Percentiles rank a stretch among this genome's conserved stretches.
phyloP scores from a whole-genome alignment of 2,113 vertebrate species.

The Rhynchomys soricoides region DNA sequence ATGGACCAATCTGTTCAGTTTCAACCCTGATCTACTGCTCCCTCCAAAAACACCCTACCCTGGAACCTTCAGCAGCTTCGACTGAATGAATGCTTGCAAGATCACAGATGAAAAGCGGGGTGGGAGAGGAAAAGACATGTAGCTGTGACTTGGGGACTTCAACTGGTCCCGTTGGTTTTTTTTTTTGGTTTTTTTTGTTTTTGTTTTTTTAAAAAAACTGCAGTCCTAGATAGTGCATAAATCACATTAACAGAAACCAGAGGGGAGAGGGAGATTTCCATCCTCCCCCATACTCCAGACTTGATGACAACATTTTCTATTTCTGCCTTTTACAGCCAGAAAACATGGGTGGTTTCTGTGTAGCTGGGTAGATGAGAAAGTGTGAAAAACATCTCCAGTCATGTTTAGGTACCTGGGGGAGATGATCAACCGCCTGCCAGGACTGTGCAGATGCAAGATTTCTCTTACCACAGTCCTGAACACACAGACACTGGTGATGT shows the following conservation, averaged over 20 bases:
- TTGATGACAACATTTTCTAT: neutral
- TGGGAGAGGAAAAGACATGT: neutral
- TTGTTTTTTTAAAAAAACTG: no score
- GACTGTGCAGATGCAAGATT: neutral
- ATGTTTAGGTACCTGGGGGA: neutral
- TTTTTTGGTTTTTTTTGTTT: no score
- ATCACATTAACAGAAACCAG: slow-evolving; percentile 56
- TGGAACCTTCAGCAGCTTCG: neutral
- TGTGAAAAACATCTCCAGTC: neutral
- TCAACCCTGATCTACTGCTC: neutral
- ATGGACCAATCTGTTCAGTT: neutral
- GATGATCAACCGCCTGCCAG: neutral
- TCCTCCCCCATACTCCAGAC: neutral
- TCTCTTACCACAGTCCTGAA: neutral
- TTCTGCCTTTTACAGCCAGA: slow-evolving; percentile 1
- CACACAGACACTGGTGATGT: neutral
- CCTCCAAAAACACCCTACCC: neutral
- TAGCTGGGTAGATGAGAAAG: neutral
- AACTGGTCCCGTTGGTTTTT: no score
- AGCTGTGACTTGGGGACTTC: neutral
- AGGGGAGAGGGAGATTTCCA: neutral
- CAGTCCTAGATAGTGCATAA: slow-evolving; percentile 19
- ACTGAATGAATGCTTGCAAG: neutral
- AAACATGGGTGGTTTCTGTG: slow-evolving; percentile 28
- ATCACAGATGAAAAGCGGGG: neutral